Percentiles rank a stretch among this genome's conserved stretches.
Conservation (phyloP, 2,888 invertebrate species). For the Andrena flavipes region DNA sequence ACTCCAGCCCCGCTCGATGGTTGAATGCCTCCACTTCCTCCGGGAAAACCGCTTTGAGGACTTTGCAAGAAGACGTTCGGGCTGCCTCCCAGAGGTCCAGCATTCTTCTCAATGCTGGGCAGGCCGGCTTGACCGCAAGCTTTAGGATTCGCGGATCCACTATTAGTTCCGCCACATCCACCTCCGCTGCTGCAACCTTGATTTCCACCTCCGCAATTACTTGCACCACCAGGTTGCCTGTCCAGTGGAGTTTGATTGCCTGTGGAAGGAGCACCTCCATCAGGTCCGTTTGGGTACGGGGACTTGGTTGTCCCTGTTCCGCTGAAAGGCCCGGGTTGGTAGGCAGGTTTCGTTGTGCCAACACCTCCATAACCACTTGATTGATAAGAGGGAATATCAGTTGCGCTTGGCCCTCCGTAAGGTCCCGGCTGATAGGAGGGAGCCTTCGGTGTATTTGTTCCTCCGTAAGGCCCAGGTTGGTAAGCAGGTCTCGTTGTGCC, state of each 20-base stretch:
- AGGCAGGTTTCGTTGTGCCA: not conserved
- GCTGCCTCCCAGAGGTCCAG: constrained; percentile 4
- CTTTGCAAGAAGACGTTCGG: constrained; percentile 3
- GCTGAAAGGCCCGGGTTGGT: not conserved
- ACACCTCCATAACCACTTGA: not conserved
- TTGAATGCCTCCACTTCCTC: not conserved
- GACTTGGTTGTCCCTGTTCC: constrained; percentile 9
- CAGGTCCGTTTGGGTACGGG: not conserved
- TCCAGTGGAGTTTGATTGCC: not conserved
- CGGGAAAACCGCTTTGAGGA: not conserved
- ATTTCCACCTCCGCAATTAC: not conserved
- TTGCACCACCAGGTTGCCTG: not conserved
- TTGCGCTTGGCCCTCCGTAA: not conserved
- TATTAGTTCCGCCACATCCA: not conserved
- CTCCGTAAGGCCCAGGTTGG: no score
- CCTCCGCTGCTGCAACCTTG: constrained; percentile 17
- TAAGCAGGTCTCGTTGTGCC: no score
- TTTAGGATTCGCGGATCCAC: not conserved
- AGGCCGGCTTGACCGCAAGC: constrained; percentile 1
- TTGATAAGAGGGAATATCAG: not conserved
- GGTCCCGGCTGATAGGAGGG: not conserved
- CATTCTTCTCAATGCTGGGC: not conserved
- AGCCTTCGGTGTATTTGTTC: not conserved
- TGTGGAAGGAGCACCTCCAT: not conserved
- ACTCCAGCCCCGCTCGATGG: not conserved